A percentile compares a stretch with the other conserved stretches of the same genome.
These are phyloP conservation scores for Pseudomyrmex flavicornis DNA, from an alignment of 1,140 invertebrate species.

Conservation along the genomic window DNA sequence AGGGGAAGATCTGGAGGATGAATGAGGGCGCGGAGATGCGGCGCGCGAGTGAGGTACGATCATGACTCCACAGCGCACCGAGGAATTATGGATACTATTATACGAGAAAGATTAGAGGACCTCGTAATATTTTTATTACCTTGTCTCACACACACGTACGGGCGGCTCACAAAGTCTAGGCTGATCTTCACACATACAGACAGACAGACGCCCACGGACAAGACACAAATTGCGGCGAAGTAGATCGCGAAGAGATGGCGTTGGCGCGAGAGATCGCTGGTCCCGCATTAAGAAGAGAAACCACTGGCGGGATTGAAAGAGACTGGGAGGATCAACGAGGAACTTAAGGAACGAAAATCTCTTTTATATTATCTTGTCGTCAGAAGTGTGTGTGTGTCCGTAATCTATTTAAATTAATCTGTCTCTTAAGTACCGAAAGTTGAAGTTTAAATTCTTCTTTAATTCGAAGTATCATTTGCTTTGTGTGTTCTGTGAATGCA, in stretches of 20 bases:
- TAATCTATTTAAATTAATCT: too few relatives aligned
- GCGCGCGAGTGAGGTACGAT: slow-evolving; percentile 53
- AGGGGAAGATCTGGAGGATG: not conserved
- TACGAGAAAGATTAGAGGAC: slow-evolving; percentile 77
- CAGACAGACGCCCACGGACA: not conserved
- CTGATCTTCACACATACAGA: slow-evolving; percentile 12
- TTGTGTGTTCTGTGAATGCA: too few relatives aligned
- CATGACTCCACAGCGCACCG: slow-evolving; percentile 70
- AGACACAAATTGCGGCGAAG: slow-evolving; percentile 61
- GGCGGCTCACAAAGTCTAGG: slow-evolving; percentile 23
- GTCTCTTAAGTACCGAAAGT: too few relatives aligned
- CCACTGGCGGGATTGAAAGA: not conserved
- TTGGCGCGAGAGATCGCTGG: too few relatives aligned
- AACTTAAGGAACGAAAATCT: slow-evolving; percentile 42
- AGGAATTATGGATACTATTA: slow-evolving; percentile 80
- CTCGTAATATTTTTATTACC: slow-evolving; percentile 80
- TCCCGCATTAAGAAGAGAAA: slow-evolving; percentile 43
- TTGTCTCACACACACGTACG: slow-evolving; percentile 66
- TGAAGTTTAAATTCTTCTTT: too few relatives aligned
- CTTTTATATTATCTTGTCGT: slow-evolving; percentile 9
- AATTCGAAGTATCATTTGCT: too few relatives aligned
- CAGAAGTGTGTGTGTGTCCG: not conserved
- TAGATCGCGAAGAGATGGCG: slow-evolving; percentile 48
- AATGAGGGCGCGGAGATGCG: not conserved
- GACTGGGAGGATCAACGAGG: not conserved